Evolutionary conservation across 1,140 invertebrate genomes (phyloP).

Genomic region (Pseudomyrmex flavicornis): DNA sequence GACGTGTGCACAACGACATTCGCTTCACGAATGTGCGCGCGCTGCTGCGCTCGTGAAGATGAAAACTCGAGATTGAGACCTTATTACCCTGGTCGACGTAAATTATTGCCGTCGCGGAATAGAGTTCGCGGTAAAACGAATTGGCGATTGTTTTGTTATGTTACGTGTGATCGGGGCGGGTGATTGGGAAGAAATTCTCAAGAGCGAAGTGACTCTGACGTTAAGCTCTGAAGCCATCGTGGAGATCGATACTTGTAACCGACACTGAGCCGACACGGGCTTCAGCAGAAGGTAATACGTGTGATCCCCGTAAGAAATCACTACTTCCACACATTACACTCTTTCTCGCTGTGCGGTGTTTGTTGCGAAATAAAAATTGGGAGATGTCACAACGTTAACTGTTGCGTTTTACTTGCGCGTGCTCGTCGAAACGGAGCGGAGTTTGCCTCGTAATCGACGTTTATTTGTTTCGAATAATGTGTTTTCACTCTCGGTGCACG

Average conservation of each 20-base stretch:
- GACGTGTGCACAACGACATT: conserved; percentile 36
- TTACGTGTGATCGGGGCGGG: not conserved
- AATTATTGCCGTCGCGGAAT: conserved; percentile 1
- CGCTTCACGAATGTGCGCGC: not conserved
- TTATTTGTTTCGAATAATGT: not conserved
- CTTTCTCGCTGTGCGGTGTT: not conserved
- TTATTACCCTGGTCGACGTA: not conserved
- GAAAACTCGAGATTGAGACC: conserved; percentile 40
- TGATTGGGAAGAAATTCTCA: conserved; percentile 6
- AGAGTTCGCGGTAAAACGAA: not conserved
- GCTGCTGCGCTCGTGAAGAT: conserved; percentile 31
- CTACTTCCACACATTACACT: not conserved
- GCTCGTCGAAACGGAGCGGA: no score
- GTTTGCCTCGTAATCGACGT: not conserved
- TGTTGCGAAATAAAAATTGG: not conserved
- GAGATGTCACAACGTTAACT: not conserved
- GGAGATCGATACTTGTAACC: conserved; percentile 56
- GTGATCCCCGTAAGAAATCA: conserved; percentile 18
- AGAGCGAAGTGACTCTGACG: conserved; percentile 31
- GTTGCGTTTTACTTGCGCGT: no score
- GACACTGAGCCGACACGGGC: conserved; percentile 41
- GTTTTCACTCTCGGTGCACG: not conserved
- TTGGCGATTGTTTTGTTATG: not conserved
- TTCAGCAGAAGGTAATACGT: conserved; percentile 29
- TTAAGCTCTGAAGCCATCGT: conserved; percentile 56